Base-by-base conservation (phyloP, 2,888 invertebrate species). In the Tipula vernalis region DNA sequence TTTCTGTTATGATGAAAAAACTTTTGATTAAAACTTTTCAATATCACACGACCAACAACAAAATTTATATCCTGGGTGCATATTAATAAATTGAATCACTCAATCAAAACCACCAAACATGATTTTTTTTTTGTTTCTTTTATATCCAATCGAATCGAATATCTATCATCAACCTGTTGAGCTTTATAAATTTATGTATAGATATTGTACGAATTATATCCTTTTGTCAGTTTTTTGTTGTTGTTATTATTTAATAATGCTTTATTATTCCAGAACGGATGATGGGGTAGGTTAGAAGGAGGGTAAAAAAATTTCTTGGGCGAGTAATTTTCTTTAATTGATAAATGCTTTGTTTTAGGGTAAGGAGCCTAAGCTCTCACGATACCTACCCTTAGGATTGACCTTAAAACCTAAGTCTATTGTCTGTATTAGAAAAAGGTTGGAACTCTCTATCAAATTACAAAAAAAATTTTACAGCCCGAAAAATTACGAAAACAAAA, bases 1-100 rank as follows among this genome's bases (percentile, higher is more conserved):
- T 10, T 71, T 28, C 10, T 71, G 71, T 71, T 10, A 71, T 71
- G 71, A 71, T 71, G 71, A 71, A 71, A 71, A 71, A 71, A 71
- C 71, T 71, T 71, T 71, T 71, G 71, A 71, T 71, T 71, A 71
- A 71, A 71, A 71, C 71, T 71, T 71, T 71, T 71, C 71, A n/a
- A 28, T 28, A 71, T 28, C 71, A 71, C 28, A 71, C 1, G 8
- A 28, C 8, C 71, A 28, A 28, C 28, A 18, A 71, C 71, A 71
- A 71, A 71, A 71, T 71, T 28, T 71, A 71, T 71, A 71, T 71
- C 12, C 71, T 28, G 28, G 8, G 71, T 71, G 71, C 28, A 71
- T 71, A 71, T 71, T 71, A 71, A 71, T 71, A 71, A 71, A 71
- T 71, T 71, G 28, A 71, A 71, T 71, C 71, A 71, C 71, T 71